A percentile compares a stretch with the other conserved stretches of the same genome.
phyloP scores from a whole-genome alignment of 2,797 vertebrate genomes.

The Clamator glandarius region DNA sequence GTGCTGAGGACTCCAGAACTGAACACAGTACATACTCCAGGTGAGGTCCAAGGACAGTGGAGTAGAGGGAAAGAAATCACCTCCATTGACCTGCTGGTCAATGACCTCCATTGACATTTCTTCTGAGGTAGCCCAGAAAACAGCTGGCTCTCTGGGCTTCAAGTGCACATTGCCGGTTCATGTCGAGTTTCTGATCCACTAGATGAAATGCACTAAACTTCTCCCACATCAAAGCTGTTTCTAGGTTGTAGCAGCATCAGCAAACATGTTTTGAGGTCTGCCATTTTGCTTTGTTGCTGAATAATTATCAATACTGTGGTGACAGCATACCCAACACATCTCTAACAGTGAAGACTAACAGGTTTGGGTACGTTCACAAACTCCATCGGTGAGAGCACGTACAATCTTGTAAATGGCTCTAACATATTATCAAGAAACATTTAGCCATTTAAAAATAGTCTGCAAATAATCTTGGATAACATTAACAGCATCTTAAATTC shows the following conservation, averaged over 20 bases:
- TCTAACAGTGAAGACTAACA: accelerated
- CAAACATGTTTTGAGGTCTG: neutral
- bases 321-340: neutral
- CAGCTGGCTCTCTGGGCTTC: too few relatives aligned
- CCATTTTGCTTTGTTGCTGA: neutral
- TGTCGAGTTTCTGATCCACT: too few relatives aligned
- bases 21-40: too few relatives aligned
- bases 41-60: too few relatives aligned
- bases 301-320: too few relatives aligned
- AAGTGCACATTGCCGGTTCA: too few relatives aligned
- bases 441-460: neutral
- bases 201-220: neutral
- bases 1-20: too few relatives aligned
- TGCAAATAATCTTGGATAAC: constrained; percentile 35
- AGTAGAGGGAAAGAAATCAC: too few relatives aligned
- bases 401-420: accelerated
- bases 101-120: too few relatives aligned
- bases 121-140: too few relatives aligned
- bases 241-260: neutral
- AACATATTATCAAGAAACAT: neutral
- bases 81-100: too few relatives aligned
- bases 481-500: constrained; percentile 11
- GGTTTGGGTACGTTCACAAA: neutral
- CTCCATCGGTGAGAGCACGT: accelerated
- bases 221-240: neutral